These are phyloP conservation scores for Brachynemurus nebulosus DNA, from an alignment of 2,888 invertebrate species.

Conservation along the genomic window DNA sequence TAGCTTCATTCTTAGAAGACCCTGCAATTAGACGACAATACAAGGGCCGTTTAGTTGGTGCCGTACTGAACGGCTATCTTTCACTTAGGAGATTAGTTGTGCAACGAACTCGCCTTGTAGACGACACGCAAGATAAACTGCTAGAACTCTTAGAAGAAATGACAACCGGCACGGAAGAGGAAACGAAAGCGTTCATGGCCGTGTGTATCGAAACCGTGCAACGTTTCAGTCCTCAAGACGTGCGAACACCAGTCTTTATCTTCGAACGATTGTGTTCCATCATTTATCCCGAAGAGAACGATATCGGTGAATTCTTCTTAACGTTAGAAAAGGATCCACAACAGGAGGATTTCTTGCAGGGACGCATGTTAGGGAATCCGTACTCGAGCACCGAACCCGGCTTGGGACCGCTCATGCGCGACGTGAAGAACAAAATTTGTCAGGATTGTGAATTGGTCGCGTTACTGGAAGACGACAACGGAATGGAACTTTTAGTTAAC, in stretches of 20 bases:
- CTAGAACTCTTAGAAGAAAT: slow-evolving; percentile 88
- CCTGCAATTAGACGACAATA: slow-evolving; percentile 76
- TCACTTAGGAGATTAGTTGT: slow-evolving; percentile 81
- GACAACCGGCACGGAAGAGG: slow-evolving; percentile 90
- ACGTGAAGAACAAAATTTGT: slow-evolving; percentile 98
- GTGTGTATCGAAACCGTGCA: slow-evolving; percentile 93
- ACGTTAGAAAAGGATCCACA: slow-evolving; percentile 96
- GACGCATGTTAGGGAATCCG: slow-evolving; percentile 95
- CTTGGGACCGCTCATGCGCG: slow-evolving; percentile 93
- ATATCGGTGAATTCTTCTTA: slow-evolving; percentile 91
- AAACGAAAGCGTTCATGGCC: slow-evolving; percentile 94
- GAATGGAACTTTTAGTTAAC: slow-evolving; percentile 94
- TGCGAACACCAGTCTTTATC: slow-evolving; percentile 93
- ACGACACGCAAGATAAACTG: slow-evolving; percentile 91
- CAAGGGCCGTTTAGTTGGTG: slow-evolving; percentile 77
- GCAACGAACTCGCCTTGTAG: slow-evolving; percentile 86
- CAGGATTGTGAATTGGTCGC: slow-evolving; percentile 98
- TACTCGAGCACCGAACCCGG: slow-evolving; percentile 90
- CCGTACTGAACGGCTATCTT: slow-evolving; percentile 87
- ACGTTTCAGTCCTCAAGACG: slow-evolving; percentile 80
- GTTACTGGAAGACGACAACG: slow-evolving; percentile 92
- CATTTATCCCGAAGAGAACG: slow-evolving; percentile 94
- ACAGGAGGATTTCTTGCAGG: slow-evolving; percentile 96
- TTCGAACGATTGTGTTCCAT: slow-evolving; percentile 95
- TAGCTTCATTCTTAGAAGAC: slow-evolving; percentile 80